These are phyloP conservation scores for Etia nguti DNA, from an alignment of 2,113 vertebrate species.

Conservation along the genomic window DNA sequence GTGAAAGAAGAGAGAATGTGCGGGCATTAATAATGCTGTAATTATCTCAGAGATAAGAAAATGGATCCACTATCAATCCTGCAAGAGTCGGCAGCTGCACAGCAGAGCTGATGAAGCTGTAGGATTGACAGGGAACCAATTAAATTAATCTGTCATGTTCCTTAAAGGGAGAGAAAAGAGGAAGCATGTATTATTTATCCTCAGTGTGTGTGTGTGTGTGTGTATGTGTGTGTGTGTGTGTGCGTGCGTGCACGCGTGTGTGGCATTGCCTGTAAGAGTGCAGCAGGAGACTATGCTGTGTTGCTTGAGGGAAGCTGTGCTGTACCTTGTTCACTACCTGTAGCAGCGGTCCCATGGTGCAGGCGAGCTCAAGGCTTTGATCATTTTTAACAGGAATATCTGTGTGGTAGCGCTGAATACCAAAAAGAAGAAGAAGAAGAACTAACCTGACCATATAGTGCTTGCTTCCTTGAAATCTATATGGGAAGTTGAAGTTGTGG, in stretches of 20 bases:
- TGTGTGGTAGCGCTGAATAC: background rate
- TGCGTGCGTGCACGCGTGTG: background rate
- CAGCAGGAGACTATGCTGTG: background rate
- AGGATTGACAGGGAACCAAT: constrained; percentile 33
- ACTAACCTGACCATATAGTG: background rate
- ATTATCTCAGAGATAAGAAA: constrained; percentile 50
- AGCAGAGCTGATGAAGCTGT: constrained; percentile 43
- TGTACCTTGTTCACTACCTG: constrained; percentile 10
- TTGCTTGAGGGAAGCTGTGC: background rate
- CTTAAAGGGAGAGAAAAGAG: constrained; percentile 9
- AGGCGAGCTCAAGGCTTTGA: background rate
- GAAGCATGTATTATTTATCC: constrained; percentile 50
- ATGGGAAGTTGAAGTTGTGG: background rate
- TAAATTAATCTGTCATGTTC: constrained; percentile 47
- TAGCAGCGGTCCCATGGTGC: background rate
- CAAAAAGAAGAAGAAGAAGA: background rate
- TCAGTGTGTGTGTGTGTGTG: background rate
- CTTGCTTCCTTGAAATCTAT: background rate
- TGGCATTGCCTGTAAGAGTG: background rate
- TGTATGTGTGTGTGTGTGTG: background rate
- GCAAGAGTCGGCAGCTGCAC: background rate
- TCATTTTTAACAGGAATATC: background rate
- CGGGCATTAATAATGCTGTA: constrained; percentile 25
- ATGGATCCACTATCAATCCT: constrained; percentile 41
- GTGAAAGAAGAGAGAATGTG: background rate